Percentiles rank a stretch among this genome's conserved stretches.
These are phyloP conservation scores for Pelosia muscerda DNA, from an alignment of 2,888 invertebrate species.

Conservation along the genomic window DNA sequence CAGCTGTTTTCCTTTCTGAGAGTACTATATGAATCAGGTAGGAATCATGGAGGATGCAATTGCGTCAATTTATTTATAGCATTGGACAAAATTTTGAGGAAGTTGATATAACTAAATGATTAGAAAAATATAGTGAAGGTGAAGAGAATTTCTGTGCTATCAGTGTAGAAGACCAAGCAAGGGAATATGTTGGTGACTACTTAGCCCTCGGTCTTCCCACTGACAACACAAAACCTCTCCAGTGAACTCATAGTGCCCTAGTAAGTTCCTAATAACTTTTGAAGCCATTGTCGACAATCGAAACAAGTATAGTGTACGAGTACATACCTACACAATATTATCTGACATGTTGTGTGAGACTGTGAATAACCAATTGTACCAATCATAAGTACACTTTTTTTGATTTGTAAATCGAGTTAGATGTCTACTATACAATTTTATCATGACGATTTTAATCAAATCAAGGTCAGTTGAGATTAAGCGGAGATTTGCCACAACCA, in stretches of 20 bases:
- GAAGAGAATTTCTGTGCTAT: too few relatives aligned
- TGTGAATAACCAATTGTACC: neutral
- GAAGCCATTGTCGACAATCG: neutral
- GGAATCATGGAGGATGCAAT: slow-evolving; percentile 22
- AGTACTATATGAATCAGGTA: slow-evolving; percentile 18
- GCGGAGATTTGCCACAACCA: neutral
- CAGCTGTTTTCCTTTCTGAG: slow-evolving; percentile 13
- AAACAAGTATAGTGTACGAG: neutral
- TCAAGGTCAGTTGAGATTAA: slow-evolving; percentile 1
- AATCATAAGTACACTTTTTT: neutral
- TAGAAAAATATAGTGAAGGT: too few relatives aligned
- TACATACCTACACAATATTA: neutral
- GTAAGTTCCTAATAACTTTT: neutral
- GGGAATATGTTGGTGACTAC: too few relatives aligned
- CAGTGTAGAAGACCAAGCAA: too few relatives aligned
- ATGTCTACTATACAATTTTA: slow-evolving; percentile 1
- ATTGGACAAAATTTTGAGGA: slow-evolving; percentile 16
- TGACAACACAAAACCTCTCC: too few relatives aligned
- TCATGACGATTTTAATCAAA: neutral
- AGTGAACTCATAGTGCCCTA: too few relatives aligned
- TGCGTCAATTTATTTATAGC: slow-evolving; percentile 37
- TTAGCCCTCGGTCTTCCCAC: too few relatives aligned
- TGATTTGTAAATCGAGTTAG: neutral
- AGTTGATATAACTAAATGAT: neutral
- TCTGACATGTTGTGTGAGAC: neutral